Base-by-base conservation (phyloP, 92 coral and sea anemone genomes). In the Palythoa grandiflora region DNA sequence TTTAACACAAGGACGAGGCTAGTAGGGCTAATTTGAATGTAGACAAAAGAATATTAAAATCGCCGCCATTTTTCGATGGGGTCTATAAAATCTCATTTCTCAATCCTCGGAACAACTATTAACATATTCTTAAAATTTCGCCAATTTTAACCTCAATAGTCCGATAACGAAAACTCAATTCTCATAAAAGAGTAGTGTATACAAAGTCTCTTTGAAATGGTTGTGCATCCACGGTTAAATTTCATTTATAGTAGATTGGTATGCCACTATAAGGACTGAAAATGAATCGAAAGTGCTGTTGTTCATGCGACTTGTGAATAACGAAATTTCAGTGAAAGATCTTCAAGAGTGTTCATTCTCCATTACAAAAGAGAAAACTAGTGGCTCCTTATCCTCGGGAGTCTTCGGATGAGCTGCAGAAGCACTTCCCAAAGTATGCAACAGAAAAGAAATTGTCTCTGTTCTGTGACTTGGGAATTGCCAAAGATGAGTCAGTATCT, bases 381-480 rank as follows among this genome's bases (percentile, higher is more conserved):
- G 66, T 59, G 66, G 66, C 66, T 59, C 19, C 66, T 59, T 59
- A 12, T 59, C 14, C 14, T 70, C 91, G 2, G 89, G 71, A 85
- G 48, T 50, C 63, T 83, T 92, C 84, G 84, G 83, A 92, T 14
- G 73, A 89, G 3, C 68, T 89, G 4, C 73, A 68, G n/a, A 78
- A 28, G 47, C 71, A 84, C 13, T 92, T 89, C 21, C 94, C 92
- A 9, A 84, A 72, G 54, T 87, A 89, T 21, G 76, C 89, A 16
- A 92, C 88, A 61, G 92, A 92, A 38, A 89, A 88, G 11, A 89
- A 92, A 36, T 17, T 91, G 15, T 79, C 89, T 20, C 85, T 84
- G 65, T 87, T 77, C 15, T 37, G 83, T 5, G 48, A 77, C 39
- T 36, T 77, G 11, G 2, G 28, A 12, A 61, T 14, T 77, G 13